These are phyloP conservation scores for Cyprinodon diabolis DNA, from an alignment of 2,797 vertebrate genomes.

Conservation along the genomic window DNA sequence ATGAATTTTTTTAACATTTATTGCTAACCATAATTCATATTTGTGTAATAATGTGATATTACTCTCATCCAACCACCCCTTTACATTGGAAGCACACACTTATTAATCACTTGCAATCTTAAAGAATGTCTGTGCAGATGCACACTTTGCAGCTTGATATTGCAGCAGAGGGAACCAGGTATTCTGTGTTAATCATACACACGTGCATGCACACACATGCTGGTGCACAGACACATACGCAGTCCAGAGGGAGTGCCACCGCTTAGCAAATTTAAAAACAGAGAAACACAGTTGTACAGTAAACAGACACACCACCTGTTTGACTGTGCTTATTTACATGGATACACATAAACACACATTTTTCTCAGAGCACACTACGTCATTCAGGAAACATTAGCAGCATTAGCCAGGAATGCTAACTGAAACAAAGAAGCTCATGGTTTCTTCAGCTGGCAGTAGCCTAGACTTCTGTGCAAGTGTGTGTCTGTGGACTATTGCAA, in stretches of 20 bases:
- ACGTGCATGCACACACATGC: background rate
- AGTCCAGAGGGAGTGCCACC: constrained; percentile 36
- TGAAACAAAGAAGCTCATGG: constrained; percentile 74
- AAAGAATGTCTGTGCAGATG: constrained; percentile 13
- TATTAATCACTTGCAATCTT: constrained; percentile 9
- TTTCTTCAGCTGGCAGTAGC: constrained; percentile 68
- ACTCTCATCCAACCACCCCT: background rate
- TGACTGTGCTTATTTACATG: background rate
- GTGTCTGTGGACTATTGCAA: constrained; percentile 12
- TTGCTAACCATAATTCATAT: constrained; percentile 1
- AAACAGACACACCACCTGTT: constrained; percentile 42
- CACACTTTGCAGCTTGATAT: constrained; percentile 36
- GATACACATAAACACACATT: constrained; percentile 37
- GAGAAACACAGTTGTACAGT: constrained; percentile 49
- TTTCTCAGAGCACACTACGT: constrained; percentile 11
- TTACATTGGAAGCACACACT: background rate
- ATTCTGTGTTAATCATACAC: constrained; percentile 60
- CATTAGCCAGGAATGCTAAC: constrained; percentile 80
- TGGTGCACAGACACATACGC: constrained; percentile 13
- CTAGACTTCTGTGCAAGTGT: constrained; percentile 55
- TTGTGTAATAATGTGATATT: background rate
- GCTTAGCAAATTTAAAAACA: constrained; percentile 51
- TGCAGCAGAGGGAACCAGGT: constrained; percentile 53
- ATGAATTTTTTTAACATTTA: background rate
- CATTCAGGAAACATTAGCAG: constrained; percentile 58